Base-by-base conservation (phyloP, 2,888 invertebrate genomes). In the Hoplodrina ambigua region DNA sequence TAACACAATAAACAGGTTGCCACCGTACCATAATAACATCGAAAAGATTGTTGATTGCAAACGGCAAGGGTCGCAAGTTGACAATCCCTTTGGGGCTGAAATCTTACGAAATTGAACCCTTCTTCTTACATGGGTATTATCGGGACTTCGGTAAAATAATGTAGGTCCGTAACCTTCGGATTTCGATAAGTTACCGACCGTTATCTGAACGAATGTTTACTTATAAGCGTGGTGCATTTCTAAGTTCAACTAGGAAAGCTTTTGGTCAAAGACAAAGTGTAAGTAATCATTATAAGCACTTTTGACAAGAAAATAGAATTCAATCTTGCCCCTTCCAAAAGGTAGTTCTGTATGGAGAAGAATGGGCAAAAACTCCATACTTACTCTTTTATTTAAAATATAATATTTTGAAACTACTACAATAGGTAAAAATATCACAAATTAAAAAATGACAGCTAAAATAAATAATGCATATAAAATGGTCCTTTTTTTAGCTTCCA, bases 31-130 rank as follows among this genome's bases (percentile, higher is more conserved):
- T 61, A 78, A 78, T 78, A 55, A 69, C 46, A 64, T 69, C 58
- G 30, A 59, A 65, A 80, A 80, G 55, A 62, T 63, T 80, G 49
- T 71, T 80, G 80, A 80, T 78, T 80, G 55, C 53, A 17, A 79
- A 56, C 37, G 44, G 44, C 41, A 54, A 61, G 62, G 76, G 71
- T 67, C 62, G 30, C 17, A 13, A 71, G 30, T 57, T 60, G 63
- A 63, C 56, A 71, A 63, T 63, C 77, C 81, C 54, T 44, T 52
- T 49, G 80, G 62, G 80, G 57, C 52, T 1, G 13, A 33, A 46
- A 20, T 44, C 59, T 60, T 59, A 20, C 46, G 55, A 71, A 75
- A 63, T 64, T 41, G 53, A n/a, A 71, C 58, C 70, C 66, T 72
- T 63, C 7, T 71, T 58, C 71, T 56, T 54, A 58, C 19, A 37